Evolutionary conservation across 2,113 vertebrate genomes (phyloP).

Genomic region (Tor tambroides): DNA sequence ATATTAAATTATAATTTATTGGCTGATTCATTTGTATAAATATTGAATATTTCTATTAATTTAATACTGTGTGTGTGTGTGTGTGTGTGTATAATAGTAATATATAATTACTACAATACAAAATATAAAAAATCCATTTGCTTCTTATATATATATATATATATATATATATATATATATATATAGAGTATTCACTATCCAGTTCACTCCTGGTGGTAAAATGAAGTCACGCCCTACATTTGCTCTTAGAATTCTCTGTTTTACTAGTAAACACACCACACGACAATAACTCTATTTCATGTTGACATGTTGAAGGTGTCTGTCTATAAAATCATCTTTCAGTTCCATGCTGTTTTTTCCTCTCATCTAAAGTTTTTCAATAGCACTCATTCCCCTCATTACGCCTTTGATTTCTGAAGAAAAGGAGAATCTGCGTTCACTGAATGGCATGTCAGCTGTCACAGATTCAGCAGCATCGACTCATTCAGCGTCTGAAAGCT

Average conservation of each 20-base stretch:
- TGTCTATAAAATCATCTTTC: constrained; percentile 1
- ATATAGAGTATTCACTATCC: no score
- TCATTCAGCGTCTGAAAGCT: not conserved
- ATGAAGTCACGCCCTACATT: no score
- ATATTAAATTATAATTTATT: no score
- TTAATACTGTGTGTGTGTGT: no score
- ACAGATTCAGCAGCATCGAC: not conserved
- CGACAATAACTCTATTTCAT: not conserved
- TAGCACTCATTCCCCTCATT: constrained; percentile 14
- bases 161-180: no score
- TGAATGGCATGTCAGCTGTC: constrained; percentile 20
- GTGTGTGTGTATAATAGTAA: no score
- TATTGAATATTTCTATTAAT: no score
- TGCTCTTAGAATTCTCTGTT: not conserved
- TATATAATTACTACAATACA: no score
- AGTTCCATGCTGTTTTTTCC: not conserved
- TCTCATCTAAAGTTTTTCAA: constrained; percentile 28
- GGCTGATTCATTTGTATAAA: no score
- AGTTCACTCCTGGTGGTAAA: no score
- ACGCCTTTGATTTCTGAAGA: constrained; percentile 1
- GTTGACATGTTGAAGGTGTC: not conserved
- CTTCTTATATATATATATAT: no score
- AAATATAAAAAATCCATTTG: no score
- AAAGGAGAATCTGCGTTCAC: not conserved
- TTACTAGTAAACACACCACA: not conserved